These are phyloP conservation scores for Anticlea derivata DNA, from an alignment of 2,888 invertebrate genomes.

Conservation along the genomic window DNA sequence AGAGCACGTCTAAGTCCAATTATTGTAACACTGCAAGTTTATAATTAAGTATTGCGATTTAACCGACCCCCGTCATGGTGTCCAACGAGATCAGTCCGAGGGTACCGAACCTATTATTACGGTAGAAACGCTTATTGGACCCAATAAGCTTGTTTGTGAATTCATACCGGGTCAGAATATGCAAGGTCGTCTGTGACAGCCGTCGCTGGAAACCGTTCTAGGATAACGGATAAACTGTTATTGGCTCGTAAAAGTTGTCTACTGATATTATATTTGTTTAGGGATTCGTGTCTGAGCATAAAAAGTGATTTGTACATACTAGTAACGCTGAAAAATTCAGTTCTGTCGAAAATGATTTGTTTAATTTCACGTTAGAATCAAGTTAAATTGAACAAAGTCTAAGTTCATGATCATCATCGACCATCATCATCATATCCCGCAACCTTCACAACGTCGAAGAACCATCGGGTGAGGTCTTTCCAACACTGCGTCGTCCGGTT, in stretches of 20 bases:
- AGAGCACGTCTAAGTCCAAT: not conserved
- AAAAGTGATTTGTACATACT: too few species aligned
- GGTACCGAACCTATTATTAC: constrained; percentile 1
- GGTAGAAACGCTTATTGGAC: constrained; percentile 7
- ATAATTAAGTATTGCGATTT: constrained; percentile 1
- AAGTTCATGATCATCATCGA: too few species aligned
- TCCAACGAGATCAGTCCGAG: not conserved
- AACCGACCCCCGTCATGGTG: not conserved
- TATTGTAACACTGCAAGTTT: not conserved
- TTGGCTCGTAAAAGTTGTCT: constrained; percentile 3
- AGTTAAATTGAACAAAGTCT: too few species aligned
- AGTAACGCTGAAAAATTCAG: too few species aligned
- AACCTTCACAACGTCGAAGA: too few species aligned
- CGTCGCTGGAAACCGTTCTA: not conserved
- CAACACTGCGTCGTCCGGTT: too few species aligned
- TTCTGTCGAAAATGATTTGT: too few species aligned
- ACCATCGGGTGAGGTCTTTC: too few species aligned
- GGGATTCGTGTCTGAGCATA: too few species aligned
- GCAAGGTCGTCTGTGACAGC: not conserved
- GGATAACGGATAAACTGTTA: not conserved
- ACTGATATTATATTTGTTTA: not conserved
- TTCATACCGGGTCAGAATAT: constrained; percentile 7
- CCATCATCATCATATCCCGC: too few species aligned
- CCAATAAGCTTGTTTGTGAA: constrained; percentile 16
- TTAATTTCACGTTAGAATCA: too few species aligned